Conservation (phyloP, 2,797 vertebrate species). For the Myripristis murdjan region DNA sequence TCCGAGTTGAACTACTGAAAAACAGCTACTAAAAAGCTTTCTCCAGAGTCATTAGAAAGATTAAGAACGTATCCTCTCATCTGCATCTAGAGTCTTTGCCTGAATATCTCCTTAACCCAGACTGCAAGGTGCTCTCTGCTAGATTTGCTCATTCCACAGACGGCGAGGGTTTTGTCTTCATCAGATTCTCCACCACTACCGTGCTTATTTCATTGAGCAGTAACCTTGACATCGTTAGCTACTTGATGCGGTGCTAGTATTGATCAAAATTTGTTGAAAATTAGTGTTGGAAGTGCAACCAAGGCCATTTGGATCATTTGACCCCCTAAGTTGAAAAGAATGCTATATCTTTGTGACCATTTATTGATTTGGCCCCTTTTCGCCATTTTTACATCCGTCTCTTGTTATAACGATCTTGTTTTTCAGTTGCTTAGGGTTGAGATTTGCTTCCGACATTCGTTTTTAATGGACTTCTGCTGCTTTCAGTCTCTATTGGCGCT, state of each 20-base stretch:
- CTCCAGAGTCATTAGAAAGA: not conserved
- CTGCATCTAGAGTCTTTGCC: too few relatives aligned
- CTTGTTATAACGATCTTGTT: not conserved
- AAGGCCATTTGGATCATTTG: not conserved
- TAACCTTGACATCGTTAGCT: not conserved
- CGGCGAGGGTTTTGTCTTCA: not conserved
- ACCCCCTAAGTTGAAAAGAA: not conserved
- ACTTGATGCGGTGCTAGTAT: not conserved
- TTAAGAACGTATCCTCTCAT: not conserved
- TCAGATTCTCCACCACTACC: too few relatives aligned
- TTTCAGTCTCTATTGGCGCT: not conserved
- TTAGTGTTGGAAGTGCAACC: not conserved
- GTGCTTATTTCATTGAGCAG: not conserved
- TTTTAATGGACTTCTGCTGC: not conserved
- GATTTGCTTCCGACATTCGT: constrained; percentile 1
- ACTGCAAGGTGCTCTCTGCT: not conserved
- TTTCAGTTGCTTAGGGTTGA: not conserved
- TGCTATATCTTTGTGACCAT: too few relatives aligned
- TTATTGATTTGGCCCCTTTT: too few relatives aligned
- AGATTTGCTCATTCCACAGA: too few relatives aligned
- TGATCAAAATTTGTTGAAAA: not conserved
- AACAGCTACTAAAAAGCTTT: too few relatives aligned
- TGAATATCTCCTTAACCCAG: not conserved
- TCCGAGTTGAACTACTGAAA: too few relatives aligned
- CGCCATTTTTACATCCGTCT: not conserved